Conservation (phyloP, 1,140 invertebrate species). For the Lepeophtheirus salmonis region DNA sequence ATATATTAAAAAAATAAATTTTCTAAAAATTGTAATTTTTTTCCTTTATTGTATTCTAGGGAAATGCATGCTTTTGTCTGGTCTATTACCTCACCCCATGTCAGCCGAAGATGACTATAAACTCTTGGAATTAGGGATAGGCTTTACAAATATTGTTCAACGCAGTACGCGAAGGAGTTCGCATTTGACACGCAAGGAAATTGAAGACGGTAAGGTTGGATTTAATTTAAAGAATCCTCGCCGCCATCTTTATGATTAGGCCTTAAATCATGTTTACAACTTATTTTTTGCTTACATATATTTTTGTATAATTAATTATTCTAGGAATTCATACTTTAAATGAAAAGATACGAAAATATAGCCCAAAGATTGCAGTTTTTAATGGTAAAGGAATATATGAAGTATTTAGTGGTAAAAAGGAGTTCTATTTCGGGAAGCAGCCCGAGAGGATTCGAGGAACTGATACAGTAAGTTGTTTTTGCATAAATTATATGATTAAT, state of each 20-base stretch:
- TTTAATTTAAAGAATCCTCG: no score
- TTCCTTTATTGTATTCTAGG: conserved; percentile 34
- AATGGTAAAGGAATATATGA: conserved; percentile 97
- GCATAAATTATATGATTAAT: not conserved
- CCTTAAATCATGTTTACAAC: not conserved
- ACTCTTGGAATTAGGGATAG: conserved; percentile 76
- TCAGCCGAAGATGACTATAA: conserved; percentile 88
- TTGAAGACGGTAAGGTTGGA: conserved; percentile 55
- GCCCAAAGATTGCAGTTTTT: conserved; percentile 91
- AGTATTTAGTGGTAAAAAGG: conserved; percentile 89
- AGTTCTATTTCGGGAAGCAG: conserved; percentile 88
- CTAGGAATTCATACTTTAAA: conserved; percentile 65
- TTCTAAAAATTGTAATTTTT: not conserved
- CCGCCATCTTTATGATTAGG: not conserved
- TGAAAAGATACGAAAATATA: conserved; percentile 76
- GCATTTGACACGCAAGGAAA: conserved; percentile 85
- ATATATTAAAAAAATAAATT: not conserved
- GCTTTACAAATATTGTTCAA: conserved; percentile 92
- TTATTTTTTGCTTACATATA: not conserved
- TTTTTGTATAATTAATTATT: no score
- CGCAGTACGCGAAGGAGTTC: conserved; percentile 85
- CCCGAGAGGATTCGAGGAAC: conserved; percentile 77
- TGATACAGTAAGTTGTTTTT: conserved; percentile 51
- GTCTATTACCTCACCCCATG: conserved; percentile 80
- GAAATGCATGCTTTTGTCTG: conserved; percentile 88